Percentiles rank a stretch among this genome's conserved stretches.
These are phyloP conservation scores for Gallinago paraguaiae DNA, from an alignment of 2,113 vertebrate species.

Conservation along the genomic window DNA sequence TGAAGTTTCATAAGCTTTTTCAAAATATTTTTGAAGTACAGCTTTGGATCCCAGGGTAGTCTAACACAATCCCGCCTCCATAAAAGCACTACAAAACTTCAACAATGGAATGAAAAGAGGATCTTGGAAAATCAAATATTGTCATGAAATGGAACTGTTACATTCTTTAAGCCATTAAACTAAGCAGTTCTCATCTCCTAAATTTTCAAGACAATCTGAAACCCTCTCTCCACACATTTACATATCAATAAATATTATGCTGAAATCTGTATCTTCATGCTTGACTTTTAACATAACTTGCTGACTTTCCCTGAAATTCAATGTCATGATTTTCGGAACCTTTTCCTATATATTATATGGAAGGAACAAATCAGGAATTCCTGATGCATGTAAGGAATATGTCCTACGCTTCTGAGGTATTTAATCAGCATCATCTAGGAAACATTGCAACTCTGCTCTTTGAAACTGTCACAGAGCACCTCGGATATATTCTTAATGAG, in stretches of 20 bases:
- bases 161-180: background rate
- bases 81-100: background rate
- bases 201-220: background rate
- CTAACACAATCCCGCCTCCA: background rate
- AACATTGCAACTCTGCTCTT: background rate
- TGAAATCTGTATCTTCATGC: background rate
- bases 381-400: background rate
- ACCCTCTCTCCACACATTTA: background rate
- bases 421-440: background rate
- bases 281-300: background rate
- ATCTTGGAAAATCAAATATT: background rate
- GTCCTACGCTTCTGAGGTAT: background rate
- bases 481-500: background rate
- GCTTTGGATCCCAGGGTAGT: background rate
- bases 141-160: background rate
- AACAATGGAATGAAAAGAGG: background rate
- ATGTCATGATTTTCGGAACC: background rate
- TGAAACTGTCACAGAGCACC: background rate
- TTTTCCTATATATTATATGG: background rate
- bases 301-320: background rate
- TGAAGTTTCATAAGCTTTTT: background rate
- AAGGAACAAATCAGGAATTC: background rate
- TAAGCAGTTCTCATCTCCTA: background rate
- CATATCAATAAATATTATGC: background rate
- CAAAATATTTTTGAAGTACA: background rate